These are phyloP conservation scores for Oscheius onirici DNA, from an alignment of 2,888 invertebrate species.

Conservation along the genomic window DNA sequence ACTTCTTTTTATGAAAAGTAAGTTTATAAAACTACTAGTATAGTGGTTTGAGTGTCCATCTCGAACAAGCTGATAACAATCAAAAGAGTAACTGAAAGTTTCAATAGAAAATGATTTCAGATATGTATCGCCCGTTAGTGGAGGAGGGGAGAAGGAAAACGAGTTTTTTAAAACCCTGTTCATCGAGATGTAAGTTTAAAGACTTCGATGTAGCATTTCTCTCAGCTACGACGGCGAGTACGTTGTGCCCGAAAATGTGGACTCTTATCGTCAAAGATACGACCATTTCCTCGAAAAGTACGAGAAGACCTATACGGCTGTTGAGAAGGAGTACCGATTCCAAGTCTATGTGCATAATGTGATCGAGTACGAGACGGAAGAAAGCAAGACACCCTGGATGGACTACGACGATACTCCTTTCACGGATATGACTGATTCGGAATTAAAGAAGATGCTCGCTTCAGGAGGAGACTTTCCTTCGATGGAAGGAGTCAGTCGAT, in stretches of 20 bases:
- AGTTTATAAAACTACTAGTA: background rate
- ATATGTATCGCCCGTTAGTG: background rate
- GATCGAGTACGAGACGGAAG: conserved; percentile 39
- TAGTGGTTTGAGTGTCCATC: too few species aligned
- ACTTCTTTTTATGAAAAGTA: conserved; percentile 2
- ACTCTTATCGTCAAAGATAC: conserved; percentile 7
- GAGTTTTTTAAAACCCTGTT: background rate
- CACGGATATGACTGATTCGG: conserved; percentile 43
- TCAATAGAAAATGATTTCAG: background rate
- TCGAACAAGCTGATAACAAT: too few species aligned
- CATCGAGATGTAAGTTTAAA: background rate
- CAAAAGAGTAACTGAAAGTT: background rate
- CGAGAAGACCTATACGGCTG: background rate
- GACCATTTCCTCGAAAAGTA: conserved; percentile 6
- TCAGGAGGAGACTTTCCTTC: background rate
- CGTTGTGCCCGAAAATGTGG: conserved; percentile 4
- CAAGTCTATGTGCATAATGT: conserved; percentile 35
- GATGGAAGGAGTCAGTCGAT: conserved; percentile 9
- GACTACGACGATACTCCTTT: conserved; percentile 48
- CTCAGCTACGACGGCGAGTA: conserved; percentile 24
- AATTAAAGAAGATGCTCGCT: conserved; percentile 31
- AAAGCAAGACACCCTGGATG: conserved; percentile 31
- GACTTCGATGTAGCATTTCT: background rate
- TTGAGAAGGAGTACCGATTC: conserved; percentile 30
- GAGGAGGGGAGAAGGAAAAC: conserved; percentile 7